Evolutionary conservation across 2,797 vertebrate species (phyloP).

Genomic region (Chelonia mydas): DNA sequence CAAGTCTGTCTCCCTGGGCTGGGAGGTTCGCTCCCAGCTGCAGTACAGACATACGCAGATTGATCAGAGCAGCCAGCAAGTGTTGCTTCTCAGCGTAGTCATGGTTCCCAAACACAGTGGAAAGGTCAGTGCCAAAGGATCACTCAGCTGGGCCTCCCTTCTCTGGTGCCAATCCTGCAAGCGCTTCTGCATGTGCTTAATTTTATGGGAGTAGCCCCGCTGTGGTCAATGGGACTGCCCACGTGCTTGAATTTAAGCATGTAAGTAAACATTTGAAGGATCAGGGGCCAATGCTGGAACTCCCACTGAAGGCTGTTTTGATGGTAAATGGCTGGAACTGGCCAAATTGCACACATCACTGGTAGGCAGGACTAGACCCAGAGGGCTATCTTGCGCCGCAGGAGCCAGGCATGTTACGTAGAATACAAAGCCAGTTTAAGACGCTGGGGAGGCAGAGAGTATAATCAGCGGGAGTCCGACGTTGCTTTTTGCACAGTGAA

Average conservation of each 20-base stretch:
- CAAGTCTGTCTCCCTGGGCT: neutral
- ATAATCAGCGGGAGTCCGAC: neutral
- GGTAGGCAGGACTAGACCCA: neutral
- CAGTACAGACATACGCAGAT: neutral
- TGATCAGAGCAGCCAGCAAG: constrained; percentile 67
- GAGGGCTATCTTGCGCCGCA: neutral
- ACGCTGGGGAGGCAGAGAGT: neutral
- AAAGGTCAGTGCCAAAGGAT: constrained; percentile 22
- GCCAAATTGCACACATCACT: neutral
- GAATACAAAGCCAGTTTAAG: constrained; percentile 27
- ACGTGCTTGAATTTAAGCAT: neutral
- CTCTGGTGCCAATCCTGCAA: constrained; percentile 59
- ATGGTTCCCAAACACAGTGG: constrained; percentile 65
- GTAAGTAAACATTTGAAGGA: neutral
- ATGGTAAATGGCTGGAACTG: neutral
- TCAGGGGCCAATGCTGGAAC: neutral
- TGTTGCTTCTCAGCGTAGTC: constrained; percentile 60
- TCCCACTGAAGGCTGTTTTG: neutral
- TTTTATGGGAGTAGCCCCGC: neutral
- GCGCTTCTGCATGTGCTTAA: neutral
- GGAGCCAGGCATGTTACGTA: neutral
- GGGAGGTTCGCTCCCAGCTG: neutral
- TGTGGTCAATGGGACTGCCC: neutral
- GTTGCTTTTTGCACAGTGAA: constrained; percentile 9
- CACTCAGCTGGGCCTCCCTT: constrained; percentile 65